Evolutionary conservation across 2,113 vertebrate genomes (phyloP).

Genomic region (Onychostruthus taczanowskii): DNA sequence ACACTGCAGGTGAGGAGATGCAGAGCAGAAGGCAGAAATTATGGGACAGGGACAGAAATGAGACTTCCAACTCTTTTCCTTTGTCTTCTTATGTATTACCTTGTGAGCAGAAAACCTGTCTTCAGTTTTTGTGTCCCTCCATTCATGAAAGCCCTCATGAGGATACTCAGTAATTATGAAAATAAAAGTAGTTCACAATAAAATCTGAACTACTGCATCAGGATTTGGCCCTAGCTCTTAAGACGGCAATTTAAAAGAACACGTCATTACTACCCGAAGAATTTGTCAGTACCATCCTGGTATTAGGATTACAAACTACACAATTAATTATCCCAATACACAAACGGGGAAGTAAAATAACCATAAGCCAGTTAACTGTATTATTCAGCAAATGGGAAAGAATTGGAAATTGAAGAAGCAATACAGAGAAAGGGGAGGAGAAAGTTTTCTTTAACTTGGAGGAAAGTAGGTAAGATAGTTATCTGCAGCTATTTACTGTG

Average conservation of each 20-base stretch:
- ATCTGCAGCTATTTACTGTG: neutral
- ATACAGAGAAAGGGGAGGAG: neutral
- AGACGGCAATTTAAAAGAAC: neutral
- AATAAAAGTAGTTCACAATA: neutral
- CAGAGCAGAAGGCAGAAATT: neutral
- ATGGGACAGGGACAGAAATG: neutral
- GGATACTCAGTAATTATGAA: neutral
- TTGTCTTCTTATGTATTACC: neutral
- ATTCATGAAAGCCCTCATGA: neutral
- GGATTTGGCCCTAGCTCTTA: neutral
- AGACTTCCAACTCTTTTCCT: neutral
- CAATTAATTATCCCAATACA: neutral
- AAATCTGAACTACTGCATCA: neutral
- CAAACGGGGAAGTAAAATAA: neutral
- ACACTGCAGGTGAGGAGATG: neutral
- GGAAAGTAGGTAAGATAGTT: neutral
- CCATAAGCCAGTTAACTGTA: neutral
- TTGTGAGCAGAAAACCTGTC: neutral
- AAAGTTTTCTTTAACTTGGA: neutral
- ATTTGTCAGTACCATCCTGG: neutral
- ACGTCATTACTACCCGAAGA: neutral
- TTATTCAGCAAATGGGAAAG: neutral
- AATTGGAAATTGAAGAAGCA: neutral
- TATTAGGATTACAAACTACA: neutral
- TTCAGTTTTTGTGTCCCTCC: neutral